Evolutionary conservation across 2,888 invertebrate species (phyloP), one percentile per base, ranked within the genome.

Genomic region (Andrena hattorfiana): DNA sequence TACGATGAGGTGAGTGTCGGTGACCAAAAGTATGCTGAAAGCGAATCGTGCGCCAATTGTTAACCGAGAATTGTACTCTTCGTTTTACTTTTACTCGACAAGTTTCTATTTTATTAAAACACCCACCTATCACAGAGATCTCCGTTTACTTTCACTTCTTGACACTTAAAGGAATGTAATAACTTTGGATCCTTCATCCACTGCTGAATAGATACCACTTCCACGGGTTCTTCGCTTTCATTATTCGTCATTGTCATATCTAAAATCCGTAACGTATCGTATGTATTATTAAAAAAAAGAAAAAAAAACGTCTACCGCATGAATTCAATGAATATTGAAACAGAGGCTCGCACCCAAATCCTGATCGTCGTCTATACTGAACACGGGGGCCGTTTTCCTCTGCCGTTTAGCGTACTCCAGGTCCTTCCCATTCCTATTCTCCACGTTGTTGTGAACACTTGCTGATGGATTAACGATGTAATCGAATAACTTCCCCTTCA

Each of bases 321-420:
- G 93, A 10, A 51, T 30, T 7, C 2, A 20, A 32, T n/a, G 54
- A n/a, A 49, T 62, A 13, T 70, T 60, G 10, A 68, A 59, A 72
- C 6, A 10, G 35, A 10, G n/a, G 74, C 87, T 85, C 91, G n/a
- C n/a, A 82, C 95, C 94, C 84, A 95, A 95, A 91, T 96, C 96
- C 85, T 96, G 96, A 93, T 98, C 98, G 92, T 98, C 99, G 90
- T 98, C 98, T 92, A 99, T 98, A 93, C 98, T 98, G 93, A 99
- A 99, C 8, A 99, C 98, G 7, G 98, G 98, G 0, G 97, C 97
- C 75, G 98, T 97, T 94, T 98, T 98, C 88, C 98, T 96, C 93
- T 98, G 98, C 60, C 97, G 96, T 94, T 97, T 98, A 48, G 81
- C 86, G 54, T 90, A 84, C 42, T 93, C 94, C n/a, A 97, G 97